Evolutionary conservation across 2,797 vertebrate species (phyloP).

Genomic region (Fundulus diaphanus): DNA sequence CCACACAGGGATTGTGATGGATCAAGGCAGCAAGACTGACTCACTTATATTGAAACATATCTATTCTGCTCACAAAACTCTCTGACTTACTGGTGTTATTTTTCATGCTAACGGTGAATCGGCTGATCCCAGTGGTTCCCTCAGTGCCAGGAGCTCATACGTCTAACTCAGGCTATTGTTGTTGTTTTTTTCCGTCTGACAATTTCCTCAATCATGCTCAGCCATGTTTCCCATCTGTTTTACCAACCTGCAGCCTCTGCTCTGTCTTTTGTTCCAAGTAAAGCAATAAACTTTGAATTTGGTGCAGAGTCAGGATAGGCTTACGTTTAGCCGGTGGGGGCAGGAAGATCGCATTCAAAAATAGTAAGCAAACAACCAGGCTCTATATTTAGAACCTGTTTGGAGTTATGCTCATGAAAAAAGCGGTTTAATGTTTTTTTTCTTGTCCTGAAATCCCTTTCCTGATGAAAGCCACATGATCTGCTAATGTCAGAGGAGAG

Average conservation of each 20-base stretch:
- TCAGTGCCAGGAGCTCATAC: conserved; percentile 31
- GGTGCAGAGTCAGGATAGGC: conserved; percentile 47
- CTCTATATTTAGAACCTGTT: conserved; percentile 68
- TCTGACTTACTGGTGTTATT: conserved; percentile 47
- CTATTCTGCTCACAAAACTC: conserved; percentile 52
- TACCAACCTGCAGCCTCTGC: conserved; percentile 29
- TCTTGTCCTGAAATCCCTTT: conserved; percentile 56
- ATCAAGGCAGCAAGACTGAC: conserved; percentile 42
- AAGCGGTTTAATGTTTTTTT: conserved; percentile 39
- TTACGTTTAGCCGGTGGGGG: conserved; percentile 49
- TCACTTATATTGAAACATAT: conserved; percentile 41
- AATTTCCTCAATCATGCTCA: conserved; percentile 21
- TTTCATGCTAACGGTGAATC: conserved; percentile 36
- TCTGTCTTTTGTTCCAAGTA: conserved; percentile 32
- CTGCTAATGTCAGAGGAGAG: conserved; percentile 69
- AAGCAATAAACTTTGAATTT: conserved; percentile 44
- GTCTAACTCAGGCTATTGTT: conserved; percentile 25
- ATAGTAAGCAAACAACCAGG: conserved; percentile 40
- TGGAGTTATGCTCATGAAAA: conserved; percentile 54
- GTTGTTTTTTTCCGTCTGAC: conserved; percentile 18
- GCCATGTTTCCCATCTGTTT: conserved; percentile 36
- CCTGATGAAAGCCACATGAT: conserved; percentile 74
- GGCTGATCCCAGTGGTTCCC: conserved; percentile 32
- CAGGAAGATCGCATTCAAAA: conserved; percentile 65
- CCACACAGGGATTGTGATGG: conserved; percentile 31